Conservation (phyloP, 1,140 invertebrate species). For the Uloborus diversus region DNA sequence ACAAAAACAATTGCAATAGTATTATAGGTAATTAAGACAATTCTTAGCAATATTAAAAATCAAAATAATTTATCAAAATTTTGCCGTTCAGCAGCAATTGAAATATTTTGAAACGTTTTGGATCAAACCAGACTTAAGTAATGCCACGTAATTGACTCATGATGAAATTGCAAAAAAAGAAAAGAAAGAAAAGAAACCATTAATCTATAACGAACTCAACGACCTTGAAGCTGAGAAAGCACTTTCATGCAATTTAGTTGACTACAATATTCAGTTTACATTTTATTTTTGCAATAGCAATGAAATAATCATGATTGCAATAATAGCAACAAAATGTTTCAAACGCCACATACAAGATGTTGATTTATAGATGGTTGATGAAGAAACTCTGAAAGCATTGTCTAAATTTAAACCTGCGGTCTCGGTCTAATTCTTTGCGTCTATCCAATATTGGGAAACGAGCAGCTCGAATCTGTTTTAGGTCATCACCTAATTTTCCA, state of each 20-base stretch:
- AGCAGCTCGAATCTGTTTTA: conserved; percentile 6
- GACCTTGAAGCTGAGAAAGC: background rate
- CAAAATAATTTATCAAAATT: too few relatives aligned
- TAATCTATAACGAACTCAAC: too few relatives aligned
- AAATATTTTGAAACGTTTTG: too few relatives aligned
- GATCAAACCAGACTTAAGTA: too few relatives aligned
- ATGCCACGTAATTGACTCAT: too few relatives aligned
- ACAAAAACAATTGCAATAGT: background rate
- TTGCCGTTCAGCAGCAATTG: too few relatives aligned
- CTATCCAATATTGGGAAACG: conserved; percentile 16
- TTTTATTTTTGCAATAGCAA: too few relatives aligned
- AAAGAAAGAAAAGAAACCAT: too few relatives aligned
- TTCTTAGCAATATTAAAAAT: too few relatives aligned
- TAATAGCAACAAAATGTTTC: background rate
- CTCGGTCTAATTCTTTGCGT: conserved; percentile 32
- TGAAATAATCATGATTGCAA: background rate
- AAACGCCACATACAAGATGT: background rate
- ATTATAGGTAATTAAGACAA: too few relatives aligned
- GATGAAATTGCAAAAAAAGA: too few relatives aligned
- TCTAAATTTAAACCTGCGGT: conserved; percentile 31
- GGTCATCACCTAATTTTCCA: conserved; percentile 29
- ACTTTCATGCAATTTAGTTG: background rate
- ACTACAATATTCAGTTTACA: too few relatives aligned
- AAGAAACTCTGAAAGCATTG: conserved; percentile 1
- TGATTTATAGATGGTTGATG: background rate